A percentile compares a stretch with the other conserved stretches of the same genome.
These are phyloP conservation scores for Pycnomerus fuliginosus DNA, from an alignment of 2,888 invertebrate genomes.

Conservation along the genomic window DNA sequence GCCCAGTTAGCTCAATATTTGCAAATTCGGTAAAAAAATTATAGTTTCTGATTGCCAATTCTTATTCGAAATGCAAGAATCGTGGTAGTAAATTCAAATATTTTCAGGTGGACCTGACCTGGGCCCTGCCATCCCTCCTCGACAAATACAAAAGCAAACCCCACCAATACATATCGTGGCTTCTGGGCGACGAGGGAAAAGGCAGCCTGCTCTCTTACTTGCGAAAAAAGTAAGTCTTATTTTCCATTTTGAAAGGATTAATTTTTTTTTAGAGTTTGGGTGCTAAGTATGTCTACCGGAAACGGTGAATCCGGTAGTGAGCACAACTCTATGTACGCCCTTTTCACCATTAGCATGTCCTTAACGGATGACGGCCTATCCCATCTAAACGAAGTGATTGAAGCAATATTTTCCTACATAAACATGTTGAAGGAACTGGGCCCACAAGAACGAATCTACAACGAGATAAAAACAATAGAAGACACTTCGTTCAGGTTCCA, in stretches of 20 bases:
- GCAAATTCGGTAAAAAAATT: not conserved
- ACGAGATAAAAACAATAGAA: conserved; percentile 73
- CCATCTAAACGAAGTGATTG: conserved; percentile 68
- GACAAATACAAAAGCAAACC: conserved; percentile 75
- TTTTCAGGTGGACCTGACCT: conserved; percentile 59
- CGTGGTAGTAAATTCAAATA: too few species aligned
- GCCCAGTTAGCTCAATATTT: too few species aligned
- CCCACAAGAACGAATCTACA: conserved; percentile 67
- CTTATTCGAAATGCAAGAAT: not conserved
- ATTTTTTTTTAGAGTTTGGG: conserved; percentile 66
- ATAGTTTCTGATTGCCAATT: not conserved
- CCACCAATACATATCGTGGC: conserved; percentile 71
- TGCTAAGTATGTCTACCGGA: conserved; percentile 68
- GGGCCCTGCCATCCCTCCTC: conserved; percentile 63
- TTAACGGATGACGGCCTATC: conserved; percentile 77
- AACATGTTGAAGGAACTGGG: conserved; percentile 68
- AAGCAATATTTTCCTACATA: conserved; percentile 77
- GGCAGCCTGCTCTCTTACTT: conserved; percentile 80
- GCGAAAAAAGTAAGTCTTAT: conserved; percentile 60
- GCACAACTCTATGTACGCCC: conserved; percentile 74
- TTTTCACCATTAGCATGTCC: conserved; percentile 71
- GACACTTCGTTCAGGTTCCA: conserved; percentile 72
- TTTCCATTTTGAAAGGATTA: conserved; percentile 8
- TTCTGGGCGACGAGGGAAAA: conserved; percentile 85
- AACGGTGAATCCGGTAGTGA: conserved; percentile 76